Evolutionary conservation across 2,113 vertebrate species (phyloP).

Genomic region (Etheostoma cragini): DNA sequence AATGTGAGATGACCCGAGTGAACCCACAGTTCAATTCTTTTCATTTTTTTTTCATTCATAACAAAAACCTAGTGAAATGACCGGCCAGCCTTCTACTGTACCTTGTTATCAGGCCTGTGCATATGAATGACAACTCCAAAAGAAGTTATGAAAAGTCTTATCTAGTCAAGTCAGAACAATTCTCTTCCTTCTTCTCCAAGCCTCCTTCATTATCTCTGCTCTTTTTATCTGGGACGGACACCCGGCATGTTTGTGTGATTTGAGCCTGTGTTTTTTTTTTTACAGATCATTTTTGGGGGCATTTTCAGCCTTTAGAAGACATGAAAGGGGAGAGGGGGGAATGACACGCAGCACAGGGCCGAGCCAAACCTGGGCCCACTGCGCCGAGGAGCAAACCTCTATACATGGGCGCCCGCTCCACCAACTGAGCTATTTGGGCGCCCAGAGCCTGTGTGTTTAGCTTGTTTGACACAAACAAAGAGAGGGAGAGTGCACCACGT

Average conservation of each 20-base stretch:
- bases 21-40: background rate
- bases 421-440: no score
- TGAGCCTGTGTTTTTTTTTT: background rate
- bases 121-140: constrained; percentile 34
- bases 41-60: constrained; percentile 11
- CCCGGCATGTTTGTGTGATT: constrained; percentile 20
- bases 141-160: constrained; percentile 19
- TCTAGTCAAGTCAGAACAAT: constrained; percentile 43
- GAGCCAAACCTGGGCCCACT: no score
- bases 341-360: no score
- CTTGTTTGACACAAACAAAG: background rate
- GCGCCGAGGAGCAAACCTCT: no score
- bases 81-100: constrained; percentile 4
- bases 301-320: no score
- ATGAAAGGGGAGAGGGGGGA: no score
- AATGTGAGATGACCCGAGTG: background rate
- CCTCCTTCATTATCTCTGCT: constrained; percentile 34
- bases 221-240: constrained; percentile 53
- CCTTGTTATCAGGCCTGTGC: background rate
- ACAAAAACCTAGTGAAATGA: constrained; percentile 18
- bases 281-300: no score
- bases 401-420: no score
- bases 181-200: constrained; percentile 1
- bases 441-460: constrained; percentile 14
- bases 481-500: background rate